A percentile compares a stretch with the other conserved stretches of the same genome.
Conservation (phyloP, 37 sponge, comb jelly and placozoan species). For the Agelas oroides region DNA sequence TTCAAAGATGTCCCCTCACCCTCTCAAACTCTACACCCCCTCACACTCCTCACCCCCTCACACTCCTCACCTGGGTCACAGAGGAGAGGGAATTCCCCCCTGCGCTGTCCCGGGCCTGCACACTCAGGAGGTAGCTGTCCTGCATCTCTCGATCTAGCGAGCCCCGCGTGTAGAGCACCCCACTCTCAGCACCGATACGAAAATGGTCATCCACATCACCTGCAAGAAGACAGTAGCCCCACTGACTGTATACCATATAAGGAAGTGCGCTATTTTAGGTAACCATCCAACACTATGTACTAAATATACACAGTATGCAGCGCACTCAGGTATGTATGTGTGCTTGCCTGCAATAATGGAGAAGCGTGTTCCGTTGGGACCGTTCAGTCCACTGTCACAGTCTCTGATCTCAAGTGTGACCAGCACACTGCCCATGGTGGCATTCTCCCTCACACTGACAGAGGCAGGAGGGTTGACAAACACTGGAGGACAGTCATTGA, state of each 20-base stretch:
- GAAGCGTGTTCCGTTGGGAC: slow-evolving; percentile 25
- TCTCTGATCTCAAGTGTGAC: slow-evolving; percentile 17
- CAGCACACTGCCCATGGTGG: slow-evolving; percentile 19
- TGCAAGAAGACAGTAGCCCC: no score
- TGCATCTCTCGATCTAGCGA: slow-evolving; percentile 24
- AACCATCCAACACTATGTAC: no score
- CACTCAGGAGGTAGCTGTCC: slow-evolving; percentile 20
- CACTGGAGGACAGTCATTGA: slow-evolving; percentile 62
- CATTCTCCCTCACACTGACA: slow-evolving; percentile 16
- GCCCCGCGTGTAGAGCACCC: slow-evolving; percentile 14
- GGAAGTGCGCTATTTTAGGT: no score
- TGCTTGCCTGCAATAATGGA: slow-evolving; percentile 45
- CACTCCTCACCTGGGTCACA: slow-evolving; percentile 30
- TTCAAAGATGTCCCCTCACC: no score
- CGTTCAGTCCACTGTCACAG: slow-evolving; percentile 60
- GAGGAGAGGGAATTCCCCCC: slow-evolving; percentile 21
- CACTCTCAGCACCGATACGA: slow-evolving; percentile 5
- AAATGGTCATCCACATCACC: slow-evolving; percentile 35
- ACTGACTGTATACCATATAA: no score
- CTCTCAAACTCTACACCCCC: no score
- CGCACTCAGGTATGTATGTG: no score
- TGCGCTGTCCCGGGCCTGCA: slow-evolving; percentile 36
- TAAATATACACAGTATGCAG: no score
- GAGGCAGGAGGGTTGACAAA: slow-evolving; percentile 23
- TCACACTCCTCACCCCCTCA: no score